Base-by-base conservation (phyloP, 2,888 invertebrate genomes). In the Eledone cirrhosa region DNA sequence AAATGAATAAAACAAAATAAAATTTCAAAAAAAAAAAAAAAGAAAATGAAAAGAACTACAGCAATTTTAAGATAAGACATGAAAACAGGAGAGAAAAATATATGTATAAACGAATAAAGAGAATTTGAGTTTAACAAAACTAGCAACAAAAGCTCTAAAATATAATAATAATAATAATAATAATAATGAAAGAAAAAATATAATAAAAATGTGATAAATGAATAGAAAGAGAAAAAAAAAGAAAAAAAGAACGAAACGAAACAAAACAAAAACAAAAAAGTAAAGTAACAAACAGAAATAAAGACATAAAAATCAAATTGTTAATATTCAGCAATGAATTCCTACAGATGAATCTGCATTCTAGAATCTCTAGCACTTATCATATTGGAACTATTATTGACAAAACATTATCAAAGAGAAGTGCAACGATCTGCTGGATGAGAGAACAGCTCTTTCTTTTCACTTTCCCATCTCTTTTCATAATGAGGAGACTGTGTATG, bases 331-430 rank as follows among this genome's bases (percentile, higher is more conserved):
- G 65, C 65, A 67, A 29, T 67, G 65, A 29, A 67, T 67, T 16
- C 31, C 14, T 27, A 27, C 19, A 67, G 27, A 7, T 67, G 31
- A 27, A 67, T 14, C 14, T 41, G 41, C 41, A 8, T 41, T 41
- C 41, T 41, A 5, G 41, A 29, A 72, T 27, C 27, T 67, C 29
- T 41, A n/a, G 72, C 72, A n/a, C 72, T 72, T 41, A 72, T 72
- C 33, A 69, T 69, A 69, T 69, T 69, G 33, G 33, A 69, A 69
- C 41, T n/a, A 72, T 72, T 72, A 72, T 72, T 41, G 22, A 7
- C 72, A 72, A n/a, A 31, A 72, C 33, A 72, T 72, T 33, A 72
- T 72, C 41, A 72, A 72, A 72, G 72, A 41, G 41, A 41, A 41
- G 41, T 41, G 41, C 41, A 41, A 41, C 41, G 41, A 41, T 41